Base-by-base conservation (phyloP, 2,888 invertebrate species). In the Clanis bilineata region DNA sequence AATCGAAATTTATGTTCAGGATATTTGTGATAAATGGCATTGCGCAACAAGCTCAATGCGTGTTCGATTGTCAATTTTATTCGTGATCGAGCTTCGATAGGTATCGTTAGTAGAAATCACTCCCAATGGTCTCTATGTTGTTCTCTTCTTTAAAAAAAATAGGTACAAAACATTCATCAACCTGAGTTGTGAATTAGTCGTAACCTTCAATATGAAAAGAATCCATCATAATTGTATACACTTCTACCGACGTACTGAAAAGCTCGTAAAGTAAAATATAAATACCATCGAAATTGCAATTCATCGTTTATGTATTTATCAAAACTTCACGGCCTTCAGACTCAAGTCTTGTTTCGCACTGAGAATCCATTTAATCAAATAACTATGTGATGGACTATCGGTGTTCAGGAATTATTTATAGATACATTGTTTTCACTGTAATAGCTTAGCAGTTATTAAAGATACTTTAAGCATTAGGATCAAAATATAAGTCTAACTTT, bases 261-360 rank as follows among this genome's bases (percentile, higher is more conserved):
- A 51, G 45, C 44, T 23, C 56, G 36, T 25, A 59, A 56, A 56
- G 55, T 62, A 69, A 64, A 68, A 71, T 68, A 62, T 59, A 59
- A 43, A 57, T 66, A 63, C 63, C 63, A 64, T 63, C 51, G 72
- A 81, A 80, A 71, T 65, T 71, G 82, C 82, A 79, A 83, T 70
- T 83, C 84, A 81, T 76, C 70, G 72, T 51, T 51, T 51, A 32
- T 69, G 77, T 75, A 83, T 84, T 80, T 80, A 85, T 85, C 83
- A 83, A 74, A 74, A 55, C 61, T 64, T 57, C 36, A 43, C 62
- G 60, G 57, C 57, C 56, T 54, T 65, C 64, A 66, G 69, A 64
- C 65, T 63, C n/a, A n/a, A n/a, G n/a, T n/a, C 66, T 64, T 68
- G 59, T 68, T 66, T 59, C 61, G 60, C 67, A 45, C 23, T 32